phyloP scores from a whole-genome alignment of 2,888 invertebrate genomes.

The Buathra laborator region DNA sequence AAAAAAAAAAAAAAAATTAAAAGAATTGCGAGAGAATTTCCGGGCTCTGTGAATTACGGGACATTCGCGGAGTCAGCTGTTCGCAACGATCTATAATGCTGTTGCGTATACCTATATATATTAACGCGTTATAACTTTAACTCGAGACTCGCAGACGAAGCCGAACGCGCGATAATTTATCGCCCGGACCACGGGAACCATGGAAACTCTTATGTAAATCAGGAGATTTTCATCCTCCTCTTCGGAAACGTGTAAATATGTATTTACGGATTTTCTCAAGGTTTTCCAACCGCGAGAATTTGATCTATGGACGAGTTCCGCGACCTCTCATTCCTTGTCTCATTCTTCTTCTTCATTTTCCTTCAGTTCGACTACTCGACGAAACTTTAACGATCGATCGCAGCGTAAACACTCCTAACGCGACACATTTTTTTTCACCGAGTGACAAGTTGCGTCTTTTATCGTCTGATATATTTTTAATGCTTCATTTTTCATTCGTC shows the following conservation, averaged over 20 bases:
- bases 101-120: background rate
- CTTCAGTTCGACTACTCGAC: too few species aligned
- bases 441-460: too few species aligned
- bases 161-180: constrained; percentile 19
- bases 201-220: constrained; percentile 20
- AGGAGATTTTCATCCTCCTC: background rate
- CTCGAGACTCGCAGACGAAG: background rate
- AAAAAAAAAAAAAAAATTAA: background rate
- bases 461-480: too few species aligned
- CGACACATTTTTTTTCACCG: too few species aligned
- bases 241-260: background rate
- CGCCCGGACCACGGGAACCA: background rate
- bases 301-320: too few species aligned
- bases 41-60: constrained; percentile 22
- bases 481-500: too few species aligned
- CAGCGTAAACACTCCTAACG: too few species aligned
- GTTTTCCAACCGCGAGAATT: too few species aligned
- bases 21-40: background rate
- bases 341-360: too few species aligned
- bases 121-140: background rate
- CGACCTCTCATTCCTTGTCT: too few species aligned
- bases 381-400: too few species aligned
- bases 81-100: background rate
- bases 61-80: constrained; percentile 27
- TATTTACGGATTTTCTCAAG: background rate